Conservation (phyloP, 2,888 invertebrate species). For the Lasioglossum zephyrum region DNA sequence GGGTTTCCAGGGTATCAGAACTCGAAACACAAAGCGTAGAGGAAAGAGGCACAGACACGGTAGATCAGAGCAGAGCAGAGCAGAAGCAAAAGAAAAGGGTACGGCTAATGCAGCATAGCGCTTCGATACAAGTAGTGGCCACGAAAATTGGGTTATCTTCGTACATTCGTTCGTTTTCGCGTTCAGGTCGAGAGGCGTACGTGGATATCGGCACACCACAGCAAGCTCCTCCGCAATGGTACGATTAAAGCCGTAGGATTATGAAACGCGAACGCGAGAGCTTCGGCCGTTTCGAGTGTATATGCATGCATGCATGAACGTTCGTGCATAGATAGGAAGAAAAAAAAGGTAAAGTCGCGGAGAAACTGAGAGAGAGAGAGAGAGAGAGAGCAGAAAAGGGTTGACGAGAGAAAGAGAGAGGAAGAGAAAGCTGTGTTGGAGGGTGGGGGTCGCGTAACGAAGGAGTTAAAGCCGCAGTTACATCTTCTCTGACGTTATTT, state of each 20-base stretch:
- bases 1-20: not conserved
- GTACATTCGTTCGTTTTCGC: slow-evolving; percentile 40
- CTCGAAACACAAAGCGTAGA: not conserved
- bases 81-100: not conserved
- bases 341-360: not conserved
- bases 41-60: not conserved
- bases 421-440: not conserved
- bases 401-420: not conserved
- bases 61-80: too few species aligned
- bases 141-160: slow-evolving; percentile 63
- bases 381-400: not conserved
- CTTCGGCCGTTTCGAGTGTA: slow-evolving; percentile 28
- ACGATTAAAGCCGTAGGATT: slow-evolving; percentile 46
- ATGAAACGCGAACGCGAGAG: slow-evolving; percentile 24
- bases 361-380: not conserved
- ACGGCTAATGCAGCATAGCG: slow-evolving; percentile 17
- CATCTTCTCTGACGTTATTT: slow-evolving; percentile 54
- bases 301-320: slow-evolving; percentile 4
- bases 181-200: slow-evolving; percentile 10
- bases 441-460: slow-evolving; percentile 30
- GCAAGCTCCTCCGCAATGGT: slow-evolving; percentile 8
- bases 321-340: not conserved
- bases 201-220: not conserved
- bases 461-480: slow-evolving; percentile 49
- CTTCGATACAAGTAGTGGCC: slow-evolving; percentile 54